Percentiles rank a stretch among this genome's conserved stretches.
These are phyloP conservation scores for Drosophila nigromelanica DNA, from an alignment of 1,140 invertebrate genomes.

Conservation along the genomic window DNA sequence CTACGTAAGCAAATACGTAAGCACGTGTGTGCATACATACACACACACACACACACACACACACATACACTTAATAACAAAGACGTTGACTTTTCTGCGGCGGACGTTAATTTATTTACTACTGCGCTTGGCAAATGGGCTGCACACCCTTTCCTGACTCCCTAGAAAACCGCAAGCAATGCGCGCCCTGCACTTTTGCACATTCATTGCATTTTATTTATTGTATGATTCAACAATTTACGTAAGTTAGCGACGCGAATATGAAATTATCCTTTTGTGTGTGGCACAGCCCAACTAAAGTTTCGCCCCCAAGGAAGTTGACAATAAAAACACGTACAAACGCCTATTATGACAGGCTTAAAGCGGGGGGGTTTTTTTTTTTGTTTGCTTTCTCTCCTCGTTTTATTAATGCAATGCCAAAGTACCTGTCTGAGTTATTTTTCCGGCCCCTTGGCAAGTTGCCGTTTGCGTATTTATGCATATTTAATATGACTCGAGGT, in stretches of 20 bases:
- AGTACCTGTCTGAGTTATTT: constrained; percentile 53
- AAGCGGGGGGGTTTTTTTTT: constrained; percentile 6
- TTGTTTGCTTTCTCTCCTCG: no score
- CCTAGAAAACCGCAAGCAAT: constrained; percentile 35
- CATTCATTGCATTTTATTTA: constrained; percentile 71
- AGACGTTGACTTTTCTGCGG: constrained; percentile 55
- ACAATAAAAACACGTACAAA: constrained; percentile 63
- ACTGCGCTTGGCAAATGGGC: constrained; percentile 52
- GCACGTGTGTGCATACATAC: constrained; percentile 11
- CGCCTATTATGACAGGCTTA: constrained; percentile 49
- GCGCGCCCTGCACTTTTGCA: constrained; percentile 57
- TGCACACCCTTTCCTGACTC: not conserved
- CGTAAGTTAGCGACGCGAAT: constrained; percentile 65
- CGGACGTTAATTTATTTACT: constrained; percentile 70
- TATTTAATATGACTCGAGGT: constrained; percentile 43
- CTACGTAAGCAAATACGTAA: constrained; percentile 50
- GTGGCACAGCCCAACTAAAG: not conserved
- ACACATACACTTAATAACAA: constrained; percentile 48
- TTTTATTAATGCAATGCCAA: constrained; percentile 46
- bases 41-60: not conserved
- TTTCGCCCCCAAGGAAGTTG: constrained; percentile 24
- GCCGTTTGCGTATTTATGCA: constrained; percentile 28
- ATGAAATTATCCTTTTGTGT: constrained; percentile 65
- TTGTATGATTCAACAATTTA: constrained; percentile 72
- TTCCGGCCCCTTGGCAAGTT: constrained; percentile 53